Percentiles rank a stretch among this genome's conserved stretches.
phyloP scores from a whole-genome alignment of 1,140 invertebrate genomes.

The Orchestia grillus region DNA sequence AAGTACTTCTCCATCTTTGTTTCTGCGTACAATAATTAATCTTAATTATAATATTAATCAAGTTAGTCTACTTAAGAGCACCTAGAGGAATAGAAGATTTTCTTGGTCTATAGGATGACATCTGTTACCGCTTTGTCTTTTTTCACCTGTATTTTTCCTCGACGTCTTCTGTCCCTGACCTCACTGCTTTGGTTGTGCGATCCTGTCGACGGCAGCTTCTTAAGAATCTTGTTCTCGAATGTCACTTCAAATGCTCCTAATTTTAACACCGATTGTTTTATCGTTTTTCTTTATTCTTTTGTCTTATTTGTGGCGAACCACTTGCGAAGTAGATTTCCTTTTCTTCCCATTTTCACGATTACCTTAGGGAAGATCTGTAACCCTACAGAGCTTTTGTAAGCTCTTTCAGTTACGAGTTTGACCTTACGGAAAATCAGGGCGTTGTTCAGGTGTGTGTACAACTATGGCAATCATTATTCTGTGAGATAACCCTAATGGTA shows the following conservation, averaged over 20 bases:
- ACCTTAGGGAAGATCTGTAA: background rate
- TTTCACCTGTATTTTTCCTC: background rate
- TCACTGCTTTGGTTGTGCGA: background rate
- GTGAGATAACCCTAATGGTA: conserved; percentile 8
- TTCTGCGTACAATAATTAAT: background rate
- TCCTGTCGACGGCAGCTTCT: background rate
- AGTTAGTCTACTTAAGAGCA: background rate
- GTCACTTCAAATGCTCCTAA: background rate
- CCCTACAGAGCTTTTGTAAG: no score
- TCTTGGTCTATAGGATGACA: background rate
- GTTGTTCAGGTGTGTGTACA: background rate
- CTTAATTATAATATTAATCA: background rate
- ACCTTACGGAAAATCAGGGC: no score
- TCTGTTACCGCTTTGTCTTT: background rate
- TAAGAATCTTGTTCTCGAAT: background rate
- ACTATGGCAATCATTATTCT: conserved; percentile 48
- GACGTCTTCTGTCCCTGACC: background rate
- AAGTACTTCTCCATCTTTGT: background rate
- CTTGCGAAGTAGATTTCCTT: background rate
- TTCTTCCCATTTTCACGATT: background rate
- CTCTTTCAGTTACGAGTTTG: no score
- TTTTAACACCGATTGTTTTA: background rate
- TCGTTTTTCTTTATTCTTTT: background rate
- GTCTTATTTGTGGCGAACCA: background rate
- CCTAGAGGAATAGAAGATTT: background rate